Evolutionary conservation across 2,797 vertebrate genomes (phyloP).

Genomic region (Avahi laniger): DNA sequence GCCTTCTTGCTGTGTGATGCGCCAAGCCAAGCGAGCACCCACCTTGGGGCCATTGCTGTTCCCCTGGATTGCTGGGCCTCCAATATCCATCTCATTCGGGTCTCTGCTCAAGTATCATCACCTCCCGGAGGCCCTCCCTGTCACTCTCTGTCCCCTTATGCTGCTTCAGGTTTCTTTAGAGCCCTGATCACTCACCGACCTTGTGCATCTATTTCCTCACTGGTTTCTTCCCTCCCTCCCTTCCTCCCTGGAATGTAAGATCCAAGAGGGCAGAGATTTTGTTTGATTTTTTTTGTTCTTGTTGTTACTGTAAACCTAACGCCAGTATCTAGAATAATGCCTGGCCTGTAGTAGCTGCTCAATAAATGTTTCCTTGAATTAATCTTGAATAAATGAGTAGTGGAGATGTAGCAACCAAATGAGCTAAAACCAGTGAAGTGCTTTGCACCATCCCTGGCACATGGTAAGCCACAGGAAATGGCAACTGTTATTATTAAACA

Average conservation of each 20-base stretch:
- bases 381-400: neutral
- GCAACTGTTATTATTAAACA: neutral
- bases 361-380: neutral
- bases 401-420: neutral
- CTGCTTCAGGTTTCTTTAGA: neutral
- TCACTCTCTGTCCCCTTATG: neutral
- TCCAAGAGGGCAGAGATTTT: neutral
- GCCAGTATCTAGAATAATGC: neutral
- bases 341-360: neutral
- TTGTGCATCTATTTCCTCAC: neutral
- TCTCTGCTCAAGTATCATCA: neutral
- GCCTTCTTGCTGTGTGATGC: neutral
- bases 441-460: neutral
- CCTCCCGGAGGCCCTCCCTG: neutral
- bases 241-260: neutral
- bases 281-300: neutral
- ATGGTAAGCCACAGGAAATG: neutral
- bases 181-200: neutral
- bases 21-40: neutral
- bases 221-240: neutral
- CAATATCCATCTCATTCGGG: neutral
- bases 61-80: neutral
- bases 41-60: neutral
- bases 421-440: neutral
- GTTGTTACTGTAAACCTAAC: neutral